Base-by-base conservation (phyloP, 2,113 vertebrate genomes). In the Gallinago jamesoni region DNA sequence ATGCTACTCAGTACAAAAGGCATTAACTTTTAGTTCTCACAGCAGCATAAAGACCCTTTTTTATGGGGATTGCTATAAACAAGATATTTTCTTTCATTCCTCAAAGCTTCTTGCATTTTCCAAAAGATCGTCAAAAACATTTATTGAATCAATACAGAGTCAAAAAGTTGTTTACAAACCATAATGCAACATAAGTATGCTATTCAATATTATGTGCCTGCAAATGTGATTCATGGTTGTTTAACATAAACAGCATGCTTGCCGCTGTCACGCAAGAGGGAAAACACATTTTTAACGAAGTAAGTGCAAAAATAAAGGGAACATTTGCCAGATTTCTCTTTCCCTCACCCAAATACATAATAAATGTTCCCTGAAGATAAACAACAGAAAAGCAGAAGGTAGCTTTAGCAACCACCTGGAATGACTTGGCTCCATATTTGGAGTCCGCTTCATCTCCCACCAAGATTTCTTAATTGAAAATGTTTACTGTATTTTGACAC, bases 131-230 rank as follows among this genome's bases (percentile, higher is more conserved):
- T 33, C 41, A 28, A 43, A 84, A 89, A 6, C 21, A 80, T 85
- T 82, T 70, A 69, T 30, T 68, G 72, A 70, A 78, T 39, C 77
- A 72, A 89, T 33, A 67, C 20, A 47, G 0, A 9, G 64, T 53
- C 52, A 62, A 76, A 28, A 82, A 87, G 33, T 19, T 95, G 84
- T 76, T 95, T 93, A 94, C 81, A 91, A 93, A 95, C 43, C 50
- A 43, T 31, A 92, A 90, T 12, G 63, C 50, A 85, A 69, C 41
- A 1, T 41, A 39, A 87, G 43, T 82, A 55, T 39, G 53, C 37
- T 88, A 33, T 2, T 86, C 67, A 69, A 78, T 93, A 79, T 81
- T 82, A 27, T 12, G 2, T 56, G 59, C 70, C 82, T 84, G 79
- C 52, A 93, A 82, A 94, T 9, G 48, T 23, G 63, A 75, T 66